Conservation (phyloP, 2,888 invertebrate genomes). For the Chromoteleia sp. region DNA sequence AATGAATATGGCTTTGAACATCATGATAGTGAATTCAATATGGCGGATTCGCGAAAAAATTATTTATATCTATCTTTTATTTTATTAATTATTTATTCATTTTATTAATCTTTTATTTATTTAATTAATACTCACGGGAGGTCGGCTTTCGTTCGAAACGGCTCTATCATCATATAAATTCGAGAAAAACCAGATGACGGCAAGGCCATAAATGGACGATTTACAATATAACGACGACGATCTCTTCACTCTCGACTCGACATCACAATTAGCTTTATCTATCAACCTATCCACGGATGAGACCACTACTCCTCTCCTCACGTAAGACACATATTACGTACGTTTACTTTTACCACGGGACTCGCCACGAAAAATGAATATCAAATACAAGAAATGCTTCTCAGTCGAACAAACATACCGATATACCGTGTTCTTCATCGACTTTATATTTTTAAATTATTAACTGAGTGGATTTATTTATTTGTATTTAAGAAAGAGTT, state of each 20-base stretch:
- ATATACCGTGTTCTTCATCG: no score
- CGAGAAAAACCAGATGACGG: constrained; percentile 73
- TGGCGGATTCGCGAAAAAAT: no score
- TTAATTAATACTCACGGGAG: constrained; percentile 81
- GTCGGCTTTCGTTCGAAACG: constrained; percentile 80
- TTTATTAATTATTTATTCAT: no score
- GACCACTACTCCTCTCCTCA: constrained; percentile 29
- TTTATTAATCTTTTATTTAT: no score
- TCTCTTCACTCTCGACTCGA: constrained; percentile 77
- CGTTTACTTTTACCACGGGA: constrained; percentile 41
- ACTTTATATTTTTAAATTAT: no score
- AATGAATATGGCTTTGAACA: no score
- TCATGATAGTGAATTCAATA: no score
- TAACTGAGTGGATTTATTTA: no score
- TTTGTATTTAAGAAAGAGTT: no score
- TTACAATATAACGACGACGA: constrained; percentile 75
- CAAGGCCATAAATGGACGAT: constrained; percentile 78
- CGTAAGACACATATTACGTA: constrained; percentile 45
- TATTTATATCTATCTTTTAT: no score
- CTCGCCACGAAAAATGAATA: constrained; percentile 8
- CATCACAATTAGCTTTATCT: constrained; percentile 76
- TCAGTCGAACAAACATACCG: constrained; percentile 32
- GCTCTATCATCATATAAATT: constrained; percentile 78
- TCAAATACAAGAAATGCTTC: constrained; percentile 30
- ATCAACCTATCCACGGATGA: constrained; percentile 39